phyloP scores from a whole-genome alignment of 2,888 invertebrate species.

The Teleogryllus oceanicus region DNA sequence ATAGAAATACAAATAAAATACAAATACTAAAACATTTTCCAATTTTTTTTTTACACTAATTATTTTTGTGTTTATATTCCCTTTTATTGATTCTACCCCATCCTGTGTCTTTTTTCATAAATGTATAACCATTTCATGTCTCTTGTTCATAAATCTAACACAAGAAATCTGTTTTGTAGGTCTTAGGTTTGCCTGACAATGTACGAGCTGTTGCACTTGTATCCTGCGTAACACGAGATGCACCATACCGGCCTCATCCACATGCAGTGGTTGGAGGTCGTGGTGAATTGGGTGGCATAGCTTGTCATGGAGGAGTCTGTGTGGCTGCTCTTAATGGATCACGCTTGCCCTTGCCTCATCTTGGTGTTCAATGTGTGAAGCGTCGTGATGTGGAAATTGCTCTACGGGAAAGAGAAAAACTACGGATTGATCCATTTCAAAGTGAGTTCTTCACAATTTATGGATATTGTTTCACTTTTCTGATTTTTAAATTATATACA shows the following conservation, averaged over 20 bases:
- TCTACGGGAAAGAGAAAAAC: not conserved
- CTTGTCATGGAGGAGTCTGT: not conserved
- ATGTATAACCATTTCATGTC: too few relatives aligned
- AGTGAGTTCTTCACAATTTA: not conserved
- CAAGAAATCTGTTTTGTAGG: not conserved
- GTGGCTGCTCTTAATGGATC: not conserved
- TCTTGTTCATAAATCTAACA: too few relatives aligned
- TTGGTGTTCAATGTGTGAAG: not conserved
- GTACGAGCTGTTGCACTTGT: not conserved
- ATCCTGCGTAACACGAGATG: not conserved
- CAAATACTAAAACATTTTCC: too few relatives aligned
- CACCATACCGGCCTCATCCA: not conserved
- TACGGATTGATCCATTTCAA: not conserved
- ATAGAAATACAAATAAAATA: too few relatives aligned
- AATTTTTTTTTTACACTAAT: too few relatives aligned
- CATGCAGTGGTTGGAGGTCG: not conserved
- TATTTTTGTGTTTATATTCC: too few relatives aligned
- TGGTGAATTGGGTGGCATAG: not conserved
- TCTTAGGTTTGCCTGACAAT: not conserved
- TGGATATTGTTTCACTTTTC: too few relatives aligned
- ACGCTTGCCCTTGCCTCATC: not conserved
- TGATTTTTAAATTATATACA: too few relatives aligned
- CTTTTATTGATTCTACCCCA: too few relatives aligned
- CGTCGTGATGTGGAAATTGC: not conserved
- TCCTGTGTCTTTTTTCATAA: too few relatives aligned